Base-by-base conservation (phyloP, 2,888 invertebrate species). In the Liodrosophila aerea region DNA sequence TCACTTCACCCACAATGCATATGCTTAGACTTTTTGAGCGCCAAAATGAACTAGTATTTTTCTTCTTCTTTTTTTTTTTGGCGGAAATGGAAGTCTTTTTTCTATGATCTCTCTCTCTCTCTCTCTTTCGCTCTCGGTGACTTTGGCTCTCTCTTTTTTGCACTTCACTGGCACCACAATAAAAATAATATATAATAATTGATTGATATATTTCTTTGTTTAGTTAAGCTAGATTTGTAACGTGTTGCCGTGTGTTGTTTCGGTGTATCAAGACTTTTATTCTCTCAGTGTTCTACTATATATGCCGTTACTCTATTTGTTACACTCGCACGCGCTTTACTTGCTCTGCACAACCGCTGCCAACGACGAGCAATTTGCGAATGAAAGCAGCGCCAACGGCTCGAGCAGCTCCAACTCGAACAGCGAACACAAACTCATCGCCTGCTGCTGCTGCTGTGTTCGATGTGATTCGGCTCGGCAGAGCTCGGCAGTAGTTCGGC, bases 281-380 rank as follows among this genome's bases (percentile, higher is more conserved):
- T 58, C 65, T 50, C 49, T 22, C 22, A 22, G 53, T 47, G 22
- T 40, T 27, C 34, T 46, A 44, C 49, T 49, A 46, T 57, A 44
- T 36, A 43, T 64, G 74, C 61, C 12, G 50, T 52, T 43, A 4
- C 56, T 40, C n/a, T n/a, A n/a, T n/a, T n/a, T n/a, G n/a, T n/a
- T n/a, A n/a, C n/a, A n/a, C n/a, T 66, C 76, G 54, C 75, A 76
- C 76, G 76, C 80, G 72, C 73, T 76, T 66, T 67, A 69, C 47
- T 56, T 66, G 78, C 67, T 73, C 61, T 71, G 76, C 74, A 86
- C 87, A 85, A 89, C 89, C 90, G 89, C 81, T 87, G 82, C 85
- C 81, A 85, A 87, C 86, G 89, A 90, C 87, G 89, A 87, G 86
- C 88, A 87, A 88, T 87, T 88, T 88, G 87, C 89, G 90, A 89